These are phyloP conservation scores for Listronotus bonariensis DNA, from an alignment of 1,140 invertebrate genomes.

Conservation along the genomic window DNA sequence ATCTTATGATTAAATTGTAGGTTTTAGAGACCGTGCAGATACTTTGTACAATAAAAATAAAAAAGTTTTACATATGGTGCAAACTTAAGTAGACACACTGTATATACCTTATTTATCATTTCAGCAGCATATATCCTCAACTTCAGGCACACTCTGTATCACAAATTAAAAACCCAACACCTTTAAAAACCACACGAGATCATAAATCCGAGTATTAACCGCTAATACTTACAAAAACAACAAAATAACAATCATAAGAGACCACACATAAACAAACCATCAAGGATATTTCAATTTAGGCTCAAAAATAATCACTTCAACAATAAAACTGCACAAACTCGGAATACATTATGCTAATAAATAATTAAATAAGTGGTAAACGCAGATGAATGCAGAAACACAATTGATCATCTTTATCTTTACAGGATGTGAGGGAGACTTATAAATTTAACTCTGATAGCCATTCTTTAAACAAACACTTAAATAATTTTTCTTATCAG, in stretches of 20 bases:
- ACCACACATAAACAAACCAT: slow-evolving; percentile 2
- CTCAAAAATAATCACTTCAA: slow-evolving; percentile 10
- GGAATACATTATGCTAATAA: slow-evolving; percentile 21
- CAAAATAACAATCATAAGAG: background rate
- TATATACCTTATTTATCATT: too few species aligned
- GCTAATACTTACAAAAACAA: background rate
- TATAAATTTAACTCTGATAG: slow-evolving; percentile 24
- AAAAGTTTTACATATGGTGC: too few species aligned
- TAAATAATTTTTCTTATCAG: slow-evolving; percentile 15
- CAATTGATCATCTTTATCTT: slow-evolving; percentile 29
- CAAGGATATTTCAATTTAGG: slow-evolving; percentile 15
- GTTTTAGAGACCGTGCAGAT: too few species aligned
- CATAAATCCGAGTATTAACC: background rate
- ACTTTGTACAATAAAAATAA: too few species aligned
- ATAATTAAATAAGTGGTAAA: slow-evolving; percentile 19
- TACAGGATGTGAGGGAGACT: slow-evolving; percentile 43
- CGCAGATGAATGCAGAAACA: slow-evolving; percentile 20
- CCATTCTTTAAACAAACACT: slow-evolving; percentile 12
- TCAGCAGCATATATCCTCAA: too few species aligned
- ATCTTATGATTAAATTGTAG: too few species aligned
- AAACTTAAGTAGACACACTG: too few species aligned
- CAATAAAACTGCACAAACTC: slow-evolving; percentile 12
- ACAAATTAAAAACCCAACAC: too few species aligned
- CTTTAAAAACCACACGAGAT: too few species aligned
- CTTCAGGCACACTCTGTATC: too few species aligned